Conservation (phyloP, 1,140 invertebrate species). For the Atopsyche davidsoni region DNA sequence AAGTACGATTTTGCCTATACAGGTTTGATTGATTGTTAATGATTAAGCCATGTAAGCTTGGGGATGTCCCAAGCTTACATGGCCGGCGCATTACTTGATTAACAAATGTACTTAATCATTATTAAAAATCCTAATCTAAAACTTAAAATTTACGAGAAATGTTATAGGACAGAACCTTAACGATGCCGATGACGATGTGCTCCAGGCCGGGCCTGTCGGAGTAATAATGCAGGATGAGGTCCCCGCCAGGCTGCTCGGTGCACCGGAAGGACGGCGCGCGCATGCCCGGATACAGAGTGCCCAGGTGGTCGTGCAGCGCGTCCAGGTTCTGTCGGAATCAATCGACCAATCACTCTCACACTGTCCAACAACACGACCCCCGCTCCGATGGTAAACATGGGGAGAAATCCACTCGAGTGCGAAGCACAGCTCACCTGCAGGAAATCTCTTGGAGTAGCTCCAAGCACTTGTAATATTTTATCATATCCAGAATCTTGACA, state of each 20-base stretch:
- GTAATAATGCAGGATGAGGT: conserved; percentile 85
- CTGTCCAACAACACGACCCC: too few species aligned
- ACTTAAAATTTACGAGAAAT: too few species aligned
- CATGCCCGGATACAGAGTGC: conserved; percentile 90
- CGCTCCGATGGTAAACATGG: too few species aligned
- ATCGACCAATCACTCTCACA: too few species aligned
- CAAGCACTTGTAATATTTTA: conserved; percentile 85
- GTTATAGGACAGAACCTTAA: conserved; percentile 64
- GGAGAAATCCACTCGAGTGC: too few species aligned
- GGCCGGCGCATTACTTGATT: too few species aligned
- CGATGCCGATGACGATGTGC: conserved; percentile 89
- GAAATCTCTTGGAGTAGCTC: conserved; percentile 87
- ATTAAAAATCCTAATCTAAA: too few species aligned
- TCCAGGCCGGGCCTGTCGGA: conserved; percentile 88
- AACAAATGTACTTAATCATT: too few species aligned
- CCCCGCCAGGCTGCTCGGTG: conserved; percentile 75
- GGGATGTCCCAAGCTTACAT: too few species aligned
- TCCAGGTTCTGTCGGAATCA: conserved; percentile 89
- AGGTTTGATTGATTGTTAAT: too few species aligned
- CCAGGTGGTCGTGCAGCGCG: conserved; percentile 88
- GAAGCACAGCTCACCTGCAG: conserved; percentile 73
- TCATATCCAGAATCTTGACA: conserved; percentile 92
- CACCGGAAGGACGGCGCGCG: conserved; percentile 87
- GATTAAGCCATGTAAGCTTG: too few species aligned
- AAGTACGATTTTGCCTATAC: too few species aligned